Evolutionary conservation across 2,888 invertebrate genomes (phyloP).

Genomic region (Tachina grossa): DNA sequence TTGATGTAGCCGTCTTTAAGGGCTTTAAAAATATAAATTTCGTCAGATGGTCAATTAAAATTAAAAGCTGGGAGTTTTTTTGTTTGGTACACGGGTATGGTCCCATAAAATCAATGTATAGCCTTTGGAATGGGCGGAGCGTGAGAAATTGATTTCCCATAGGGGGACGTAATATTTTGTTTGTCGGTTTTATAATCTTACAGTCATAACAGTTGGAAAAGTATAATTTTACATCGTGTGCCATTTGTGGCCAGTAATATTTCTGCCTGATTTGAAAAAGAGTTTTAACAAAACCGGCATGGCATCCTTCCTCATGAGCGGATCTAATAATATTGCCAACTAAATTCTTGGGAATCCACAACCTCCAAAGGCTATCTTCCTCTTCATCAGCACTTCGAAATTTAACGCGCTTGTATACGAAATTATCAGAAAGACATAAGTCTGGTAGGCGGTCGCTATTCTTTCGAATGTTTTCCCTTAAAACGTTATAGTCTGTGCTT

Average conservation of each 20-base stretch:
- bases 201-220: background rate
- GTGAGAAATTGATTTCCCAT: too few relatives aligned
- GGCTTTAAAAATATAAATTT: too few relatives aligned
- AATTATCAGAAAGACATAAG: conserved; percentile 12
- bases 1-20: too few relatives aligned
- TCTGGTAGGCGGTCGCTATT: conserved; percentile 2
- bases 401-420: too few relatives aligned
- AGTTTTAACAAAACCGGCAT: background rate
- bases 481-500: conserved; percentile 17
- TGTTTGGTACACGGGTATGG: too few relatives aligned
- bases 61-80: too few relatives aligned
- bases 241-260: background rate
- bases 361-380: conserved; percentile 12
- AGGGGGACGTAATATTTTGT: too few relatives aligned
- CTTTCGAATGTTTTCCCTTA: background rate
- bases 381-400: conserved; percentile 9
- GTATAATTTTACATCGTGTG: background rate
- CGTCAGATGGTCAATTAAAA: too few relatives aligned
- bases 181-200: too few relatives aligned
- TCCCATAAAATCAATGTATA: too few relatives aligned
- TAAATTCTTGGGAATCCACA: background rate
- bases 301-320: background rate
- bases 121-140: too few relatives aligned
- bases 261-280: background rate
- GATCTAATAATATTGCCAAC: background rate